Percentiles rank a stretch among this genome's conserved stretches.
Conservation (phyloP, 2,113 vertebrate species). For the Lampris megalopsis region DNA sequence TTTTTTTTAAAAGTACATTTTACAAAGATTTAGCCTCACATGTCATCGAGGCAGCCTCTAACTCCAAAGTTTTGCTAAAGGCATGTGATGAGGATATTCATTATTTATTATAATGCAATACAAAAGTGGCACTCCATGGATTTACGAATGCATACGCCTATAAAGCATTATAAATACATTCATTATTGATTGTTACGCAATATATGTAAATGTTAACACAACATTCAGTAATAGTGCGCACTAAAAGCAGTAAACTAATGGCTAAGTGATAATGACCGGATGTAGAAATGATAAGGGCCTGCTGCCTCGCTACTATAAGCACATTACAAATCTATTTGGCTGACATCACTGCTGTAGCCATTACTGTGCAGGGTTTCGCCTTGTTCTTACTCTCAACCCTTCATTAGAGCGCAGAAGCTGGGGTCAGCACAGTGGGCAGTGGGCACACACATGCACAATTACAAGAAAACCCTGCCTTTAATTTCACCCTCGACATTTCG, state of each 20-base stretch:
- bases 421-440: slow-evolving; percentile 65
- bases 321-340: slow-evolving; percentile 59
- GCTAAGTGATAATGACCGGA: slow-evolving; percentile 42
- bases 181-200: slow-evolving; percentile 60
- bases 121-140: slow-evolving; percentile 8
- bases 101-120: slow-evolving; percentile 61
- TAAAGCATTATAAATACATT: slow-evolving; percentile 28
- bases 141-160: slow-evolving; percentile 14
- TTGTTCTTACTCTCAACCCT: slow-evolving; percentile 58
- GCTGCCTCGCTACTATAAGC: slow-evolving; percentile 35
- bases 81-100: slow-evolving; percentile 42
- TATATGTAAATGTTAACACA: slow-evolving; percentile 38
- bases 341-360: slow-evolving; percentile 31
- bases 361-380: slow-evolving; percentile 48
- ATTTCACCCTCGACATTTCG: slow-evolving; percentile 70
- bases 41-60: no score
- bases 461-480: slow-evolving; percentile 73
- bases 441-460: slow-evolving; percentile 76
- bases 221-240: slow-evolving; percentile 14
- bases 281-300: slow-evolving; percentile 39
- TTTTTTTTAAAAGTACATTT: no score
- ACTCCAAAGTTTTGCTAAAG: not conserved
- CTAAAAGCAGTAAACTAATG: slow-evolving; percentile 43
- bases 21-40: no score
- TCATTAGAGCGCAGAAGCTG: slow-evolving; percentile 69